Percentiles rank a stretch among this genome's conserved stretches.
phyloP scores from a whole-genome alignment of 1,140 invertebrate genomes.

The Chironomus tepperi region DNA sequence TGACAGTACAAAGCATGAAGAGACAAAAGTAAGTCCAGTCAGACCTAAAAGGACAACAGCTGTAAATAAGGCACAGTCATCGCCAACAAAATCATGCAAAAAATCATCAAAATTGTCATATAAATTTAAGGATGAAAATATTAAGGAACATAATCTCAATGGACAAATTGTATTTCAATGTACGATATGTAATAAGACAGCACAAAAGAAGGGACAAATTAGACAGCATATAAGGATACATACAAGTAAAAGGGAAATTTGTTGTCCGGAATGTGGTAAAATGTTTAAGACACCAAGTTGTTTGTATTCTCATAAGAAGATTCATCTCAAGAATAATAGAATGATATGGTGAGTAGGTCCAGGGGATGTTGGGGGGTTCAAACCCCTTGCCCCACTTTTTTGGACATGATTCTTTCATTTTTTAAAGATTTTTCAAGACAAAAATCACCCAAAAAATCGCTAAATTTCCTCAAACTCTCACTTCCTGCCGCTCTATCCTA shows the following conservation, averaged over 20 bases:
- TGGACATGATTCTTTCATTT: no score
- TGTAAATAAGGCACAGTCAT: not conserved
- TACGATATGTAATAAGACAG: not conserved
- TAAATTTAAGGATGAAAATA: slow-evolving; percentile 15
- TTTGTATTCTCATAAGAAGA: not conserved
- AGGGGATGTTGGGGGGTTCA: no score
- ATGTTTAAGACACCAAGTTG: not conserved
- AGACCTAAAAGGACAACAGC: not conserved
- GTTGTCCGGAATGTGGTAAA: not conserved
- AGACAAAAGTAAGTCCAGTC: not conserved
- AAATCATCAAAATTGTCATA: no score
- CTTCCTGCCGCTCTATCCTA: no score
- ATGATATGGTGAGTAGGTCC: not conserved
- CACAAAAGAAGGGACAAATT: not conserved
- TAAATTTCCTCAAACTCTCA: no score
- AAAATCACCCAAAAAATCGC: no score
- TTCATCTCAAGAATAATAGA: not conserved
- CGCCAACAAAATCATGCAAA: not conserved
- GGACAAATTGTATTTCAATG: not conserved
- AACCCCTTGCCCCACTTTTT: no score
- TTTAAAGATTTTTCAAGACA: no score
- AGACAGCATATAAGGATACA: not conserved
- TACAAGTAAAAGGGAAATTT: not conserved
- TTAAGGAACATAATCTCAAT: slow-evolving; percentile 41
- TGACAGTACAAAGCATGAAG: not conserved